phyloP scores from a whole-genome alignment of 2,113 vertebrate species.

The Apistogramma diplotaenia region DNA sequence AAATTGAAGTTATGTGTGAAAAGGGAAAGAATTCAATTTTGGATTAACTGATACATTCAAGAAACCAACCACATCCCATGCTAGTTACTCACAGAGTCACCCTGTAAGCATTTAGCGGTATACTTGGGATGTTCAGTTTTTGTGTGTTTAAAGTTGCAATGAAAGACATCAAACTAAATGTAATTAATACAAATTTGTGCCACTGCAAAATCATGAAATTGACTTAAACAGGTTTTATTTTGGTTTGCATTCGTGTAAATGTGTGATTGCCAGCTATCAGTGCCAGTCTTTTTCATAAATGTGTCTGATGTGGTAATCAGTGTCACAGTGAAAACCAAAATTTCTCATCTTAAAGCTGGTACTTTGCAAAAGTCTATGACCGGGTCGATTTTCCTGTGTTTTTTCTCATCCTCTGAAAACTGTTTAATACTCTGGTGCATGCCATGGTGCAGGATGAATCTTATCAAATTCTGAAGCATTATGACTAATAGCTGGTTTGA shows the following conservation, averaged over 20 bases:
- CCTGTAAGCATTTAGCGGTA: constrained; percentile 1
- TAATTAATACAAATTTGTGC: constrained; percentile 11
- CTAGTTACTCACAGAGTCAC: constrained; percentile 8
- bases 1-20: neutral
- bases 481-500: constrained; percentile 57
- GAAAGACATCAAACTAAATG: constrained; percentile 4
- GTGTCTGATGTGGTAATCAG: neutral
- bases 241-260: neutral
- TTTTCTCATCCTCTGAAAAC: constrained; percentile 38
- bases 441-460: constrained; percentile 32
- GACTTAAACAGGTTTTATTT: neutral
- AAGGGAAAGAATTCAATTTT: neutral
- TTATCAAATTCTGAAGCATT: constrained; percentile 55
- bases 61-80: neutral
- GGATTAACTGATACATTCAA: neutral
- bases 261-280: neutral
- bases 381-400: neutral
- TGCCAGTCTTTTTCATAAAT: neutral
- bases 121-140: neutral
- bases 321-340: constrained; percentile 10
- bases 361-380: neutral
- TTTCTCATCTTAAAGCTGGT: neutral
- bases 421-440: constrained; percentile 24
- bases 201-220: neutral
- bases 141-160: neutral